A percentile compares a stretch with the other conserved stretches of the same genome.
These are phyloP conservation scores for Picathartes gymnocephalus DNA, from an alignment of 2,113 vertebrate species.

Conservation along the genomic window DNA sequence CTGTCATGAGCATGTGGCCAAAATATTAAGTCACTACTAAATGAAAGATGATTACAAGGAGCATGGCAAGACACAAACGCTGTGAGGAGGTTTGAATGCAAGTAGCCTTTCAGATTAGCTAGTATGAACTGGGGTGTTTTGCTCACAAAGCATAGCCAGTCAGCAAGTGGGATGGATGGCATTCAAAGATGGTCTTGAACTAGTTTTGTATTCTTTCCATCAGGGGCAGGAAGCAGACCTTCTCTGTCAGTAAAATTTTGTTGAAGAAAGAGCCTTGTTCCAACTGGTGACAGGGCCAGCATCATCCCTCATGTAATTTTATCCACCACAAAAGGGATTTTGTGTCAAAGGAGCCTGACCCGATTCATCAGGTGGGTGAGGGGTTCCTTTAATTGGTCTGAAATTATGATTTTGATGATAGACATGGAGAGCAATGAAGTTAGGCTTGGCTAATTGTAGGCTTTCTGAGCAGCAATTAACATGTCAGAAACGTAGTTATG, in stretches of 20 bases:
- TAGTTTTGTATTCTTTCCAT: neutral
- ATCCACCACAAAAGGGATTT: conserved; percentile 17
- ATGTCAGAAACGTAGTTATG: neutral
- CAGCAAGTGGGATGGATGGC: neutral
- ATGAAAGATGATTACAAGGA: neutral
- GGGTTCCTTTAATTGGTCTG: conserved; percentile 1
- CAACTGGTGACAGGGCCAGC: neutral
- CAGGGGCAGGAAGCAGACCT: neutral
- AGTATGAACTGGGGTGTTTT: neutral
- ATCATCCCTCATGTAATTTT: neutral
- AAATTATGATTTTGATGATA: neutral
- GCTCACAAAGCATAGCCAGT: neutral
- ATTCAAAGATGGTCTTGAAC: neutral
- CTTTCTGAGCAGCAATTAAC: conserved; percentile 35
- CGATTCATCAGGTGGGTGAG: neutral
- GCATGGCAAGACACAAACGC: neutral
- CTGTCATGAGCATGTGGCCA: neutral
- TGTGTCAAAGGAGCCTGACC: neutral
- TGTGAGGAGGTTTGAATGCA: accelerated
- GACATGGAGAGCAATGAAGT: neutral
- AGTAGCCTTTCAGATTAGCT: neutral
- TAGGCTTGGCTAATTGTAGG: conserved; percentile 13
- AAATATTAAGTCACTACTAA: neutral
- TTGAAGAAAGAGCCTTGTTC: neutral
- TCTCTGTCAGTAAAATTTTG: neutral